These are phyloP conservation scores for Exephanes ischioxanthus DNA, from an alignment of 2,888 invertebrate genomes.

Conservation along the genomic window DNA sequence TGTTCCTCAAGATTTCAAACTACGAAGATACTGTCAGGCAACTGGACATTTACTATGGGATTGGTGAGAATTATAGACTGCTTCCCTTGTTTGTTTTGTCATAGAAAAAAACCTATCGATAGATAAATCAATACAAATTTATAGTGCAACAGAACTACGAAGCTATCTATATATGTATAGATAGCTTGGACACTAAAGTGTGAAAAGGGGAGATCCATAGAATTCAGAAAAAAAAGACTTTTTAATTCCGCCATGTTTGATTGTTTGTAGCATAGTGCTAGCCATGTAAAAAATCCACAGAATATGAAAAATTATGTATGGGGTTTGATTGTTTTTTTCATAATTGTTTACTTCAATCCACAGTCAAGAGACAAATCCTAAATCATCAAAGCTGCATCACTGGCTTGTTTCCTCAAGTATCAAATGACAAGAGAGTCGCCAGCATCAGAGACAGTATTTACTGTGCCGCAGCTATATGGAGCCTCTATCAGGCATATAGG, in stretches of 20 bases:
- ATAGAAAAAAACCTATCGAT: background rate
- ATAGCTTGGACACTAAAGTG: background rate
- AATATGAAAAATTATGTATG: background rate
- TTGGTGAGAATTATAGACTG: constrained; percentile 87
- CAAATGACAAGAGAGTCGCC: constrained; percentile 92
- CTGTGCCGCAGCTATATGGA: constrained; percentile 98
- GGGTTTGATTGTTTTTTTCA: constrained; percentile 5
- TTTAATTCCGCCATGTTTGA: background rate
- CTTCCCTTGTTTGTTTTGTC: constrained; percentile 20
- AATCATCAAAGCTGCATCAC: constrained; percentile 97
- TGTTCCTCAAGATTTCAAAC: constrained; percentile 92
- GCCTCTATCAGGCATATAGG: constrained; percentile 98
- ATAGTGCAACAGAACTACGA: background rate
- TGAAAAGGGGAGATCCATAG: background rate
- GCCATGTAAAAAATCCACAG: background rate
- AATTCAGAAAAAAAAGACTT: background rate
- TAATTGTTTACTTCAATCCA: constrained; percentile 54
- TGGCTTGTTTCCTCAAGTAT: constrained; percentile 95
- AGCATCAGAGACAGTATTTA: constrained; percentile 98
- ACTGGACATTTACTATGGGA: constrained; percentile 97
- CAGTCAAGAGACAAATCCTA: constrained; percentile 96
- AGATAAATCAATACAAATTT: background rate
- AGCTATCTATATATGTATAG: background rate
- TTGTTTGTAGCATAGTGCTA: background rate
- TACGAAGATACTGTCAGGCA: constrained; percentile 96